These are phyloP conservation scores for Luscinia luscinia DNA, from an alignment of 2,797 vertebrate species.

Conservation along the genomic window DNA sequence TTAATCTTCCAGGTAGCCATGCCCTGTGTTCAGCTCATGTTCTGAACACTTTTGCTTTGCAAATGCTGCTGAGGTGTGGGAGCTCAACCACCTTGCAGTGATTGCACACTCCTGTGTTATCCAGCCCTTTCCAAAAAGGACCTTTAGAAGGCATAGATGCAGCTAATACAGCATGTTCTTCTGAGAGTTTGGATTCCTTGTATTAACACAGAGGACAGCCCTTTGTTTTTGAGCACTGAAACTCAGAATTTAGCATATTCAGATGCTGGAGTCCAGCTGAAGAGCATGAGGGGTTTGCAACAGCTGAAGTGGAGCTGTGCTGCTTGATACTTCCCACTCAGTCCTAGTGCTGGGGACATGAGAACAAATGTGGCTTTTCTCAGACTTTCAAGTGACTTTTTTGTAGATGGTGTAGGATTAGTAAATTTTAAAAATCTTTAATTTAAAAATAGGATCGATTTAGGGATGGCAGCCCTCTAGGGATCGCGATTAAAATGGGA, in stretches of 20 bases:
- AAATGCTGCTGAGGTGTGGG: background rate
- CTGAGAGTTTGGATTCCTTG: background rate
- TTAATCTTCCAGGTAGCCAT: background rate
- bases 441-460: slow-evolving; percentile 13
- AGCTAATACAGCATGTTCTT: rapidly evolving
- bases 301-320: background rate
- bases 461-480: slow-evolving; percentile 5
- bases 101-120: background rate
- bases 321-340: background rate
- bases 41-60: background rate
- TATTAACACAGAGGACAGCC: background rate
- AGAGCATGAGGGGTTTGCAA: background rate
- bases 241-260: rapidly evolving
- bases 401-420: background rate
- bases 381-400: background rate
- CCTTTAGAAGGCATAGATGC: background rate
- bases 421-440: background rate
- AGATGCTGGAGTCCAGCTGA: background rate
- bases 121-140: background rate
- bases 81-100: background rate
- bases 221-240: background rate
- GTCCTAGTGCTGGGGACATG: rapidly evolving
- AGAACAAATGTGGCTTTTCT: background rate
- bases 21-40: background rate
- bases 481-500: slow-evolving; percentile 11